These are phyloP conservation scores for Oncorhynchus tshawytscha DNA, from an alignment of 2,113 vertebrate species.

Conservation along the genomic window DNA sequence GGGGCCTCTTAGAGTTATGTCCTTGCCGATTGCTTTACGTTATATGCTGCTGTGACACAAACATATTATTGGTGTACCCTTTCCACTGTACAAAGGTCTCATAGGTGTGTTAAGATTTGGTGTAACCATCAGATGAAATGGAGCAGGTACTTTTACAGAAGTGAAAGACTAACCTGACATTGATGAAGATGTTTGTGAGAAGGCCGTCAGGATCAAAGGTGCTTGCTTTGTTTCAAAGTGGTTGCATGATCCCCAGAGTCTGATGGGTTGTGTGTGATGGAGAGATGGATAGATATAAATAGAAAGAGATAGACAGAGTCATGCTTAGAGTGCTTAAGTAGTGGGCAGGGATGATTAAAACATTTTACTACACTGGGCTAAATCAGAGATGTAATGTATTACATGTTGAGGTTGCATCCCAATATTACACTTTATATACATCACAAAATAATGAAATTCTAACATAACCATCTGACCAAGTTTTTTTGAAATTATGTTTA, in stretches of 20 bases:
- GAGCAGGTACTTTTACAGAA: constrained; percentile 2
- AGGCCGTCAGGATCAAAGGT: not conserved
- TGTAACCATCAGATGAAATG: constrained; percentile 5
- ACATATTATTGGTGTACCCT: constrained; percentile 6
- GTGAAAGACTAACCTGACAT: constrained; percentile 10
- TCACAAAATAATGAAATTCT: no score
- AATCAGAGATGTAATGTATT: no score
- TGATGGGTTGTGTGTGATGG: not conserved
- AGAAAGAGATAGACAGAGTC: not conserved
- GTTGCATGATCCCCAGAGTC: not conserved
- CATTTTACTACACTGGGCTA: no score
- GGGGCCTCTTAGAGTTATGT: constrained; percentile 16
- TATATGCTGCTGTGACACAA: constrained; percentile 2
- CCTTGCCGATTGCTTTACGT: constrained; percentile 13
- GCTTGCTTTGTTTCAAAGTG: not conserved
- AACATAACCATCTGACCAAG: no score
- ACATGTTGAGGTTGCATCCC: no score
- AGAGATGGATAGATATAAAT: not conserved
- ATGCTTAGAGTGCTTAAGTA: not conserved
- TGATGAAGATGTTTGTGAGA: not conserved
- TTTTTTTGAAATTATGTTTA: no score
- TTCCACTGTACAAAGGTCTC: constrained; percentile 10
- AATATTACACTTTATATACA: no score
- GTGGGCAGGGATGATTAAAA: not conserved
- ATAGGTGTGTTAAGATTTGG: constrained; percentile 8